phyloP scores from a whole-genome alignment of 2,888 invertebrate genomes.

The Eupithecia dodoneata region DNA sequence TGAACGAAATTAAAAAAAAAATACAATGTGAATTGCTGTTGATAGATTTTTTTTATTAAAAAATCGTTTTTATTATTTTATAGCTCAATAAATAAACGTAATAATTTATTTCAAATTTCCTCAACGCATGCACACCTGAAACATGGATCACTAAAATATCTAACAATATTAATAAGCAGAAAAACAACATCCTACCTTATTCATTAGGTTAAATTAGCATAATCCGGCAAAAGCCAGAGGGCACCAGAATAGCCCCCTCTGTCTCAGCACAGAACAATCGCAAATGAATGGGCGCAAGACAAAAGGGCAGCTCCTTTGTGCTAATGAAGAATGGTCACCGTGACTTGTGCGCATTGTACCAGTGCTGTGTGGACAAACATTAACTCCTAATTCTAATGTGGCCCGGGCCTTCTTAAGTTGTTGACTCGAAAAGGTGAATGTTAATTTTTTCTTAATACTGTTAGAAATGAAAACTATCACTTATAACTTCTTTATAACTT shows the following conservation, averaged over 20 bases:
- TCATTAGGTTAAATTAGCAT: slow-evolving; percentile 3
- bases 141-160: not conserved
- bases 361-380: slow-evolving; percentile 37
- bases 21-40: too few relatives aligned
- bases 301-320: slow-evolving; percentile 79
- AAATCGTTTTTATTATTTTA: too few relatives aligned
- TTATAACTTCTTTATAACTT: too few relatives aligned
- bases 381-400: not conserved
- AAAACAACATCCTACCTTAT: not conserved
- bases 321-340: slow-evolving; percentile 83
- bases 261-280: slow-evolving; percentile 75
- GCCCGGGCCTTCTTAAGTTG: not conserved
- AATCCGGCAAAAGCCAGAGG: slow-evolving; percentile 7
- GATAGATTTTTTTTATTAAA: too few relatives aligned
- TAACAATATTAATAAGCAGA: not conserved
- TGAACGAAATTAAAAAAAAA: too few relatives aligned
- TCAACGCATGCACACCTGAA: too few relatives aligned
- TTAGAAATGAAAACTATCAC: too few relatives aligned
- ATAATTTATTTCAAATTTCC: too few relatives aligned
- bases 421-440: not conserved
- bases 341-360: slow-evolving; percentile 75
- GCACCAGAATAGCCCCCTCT: slow-evolving; percentile 61
- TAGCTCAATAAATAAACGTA: too few relatives aligned
- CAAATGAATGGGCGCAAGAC: slow-evolving; percentile 78
- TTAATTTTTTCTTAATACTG: not conserved